Evolutionary conservation across 2,797 vertebrate species (phyloP).

Genomic region (Lagocephalus sceleratus): DNA sequence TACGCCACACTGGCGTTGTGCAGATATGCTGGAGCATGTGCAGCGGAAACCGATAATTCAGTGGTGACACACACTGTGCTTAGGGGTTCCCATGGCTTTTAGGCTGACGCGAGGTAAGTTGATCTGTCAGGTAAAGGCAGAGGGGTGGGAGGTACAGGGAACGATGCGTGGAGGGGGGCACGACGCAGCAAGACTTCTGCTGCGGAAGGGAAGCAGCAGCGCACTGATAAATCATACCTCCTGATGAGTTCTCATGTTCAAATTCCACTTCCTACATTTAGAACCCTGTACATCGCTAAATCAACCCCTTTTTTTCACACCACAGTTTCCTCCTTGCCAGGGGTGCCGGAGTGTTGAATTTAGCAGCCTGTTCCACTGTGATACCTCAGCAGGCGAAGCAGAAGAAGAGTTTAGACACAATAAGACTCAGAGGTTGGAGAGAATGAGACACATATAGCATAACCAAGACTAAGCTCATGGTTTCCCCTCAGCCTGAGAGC

Average conservation of each 20-base stretch:
- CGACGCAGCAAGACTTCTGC: slow-evolving; percentile 27
- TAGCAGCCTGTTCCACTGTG: slow-evolving; percentile 38
- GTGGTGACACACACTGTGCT: slow-evolving; percentile 55
- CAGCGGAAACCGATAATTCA: slow-evolving; percentile 73
- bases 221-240: slow-evolving; percentile 58
- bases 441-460: slow-evolving; percentile 38
- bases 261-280: slow-evolving; percentile 55
- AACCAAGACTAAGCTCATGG: slow-evolving; percentile 51
- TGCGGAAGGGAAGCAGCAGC: slow-evolving; percentile 38
- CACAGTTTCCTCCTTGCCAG: slow-evolving; percentile 47
- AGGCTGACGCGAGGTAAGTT: slow-evolving; percentile 64
- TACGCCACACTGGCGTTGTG: slow-evolving; percentile 66
- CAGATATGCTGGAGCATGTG: slow-evolving; percentile 68
- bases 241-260: slow-evolving; percentile 59
- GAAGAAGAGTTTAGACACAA: slow-evolving; percentile 25
- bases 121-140: slow-evolving; percentile 63
- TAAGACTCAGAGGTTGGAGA: slow-evolving; percentile 26
- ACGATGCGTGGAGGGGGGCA: slow-evolving; percentile 18
- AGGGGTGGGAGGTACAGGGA: slow-evolving; percentile 11
- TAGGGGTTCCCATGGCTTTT: slow-evolving; percentile 65
- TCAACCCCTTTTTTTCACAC: slow-evolving; percentile 19
- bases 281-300: slow-evolving; percentile 58
- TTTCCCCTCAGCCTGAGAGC: slow-evolving; percentile 39
- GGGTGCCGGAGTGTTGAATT: slow-evolving; percentile 66
- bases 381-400: slow-evolving; percentile 50